A percentile compares a stretch with the other conserved stretches of the same genome.
Evolutionary conservation across 2,888 invertebrate species (phyloP).

Genomic region (Drosophila buzzatii): DNA sequence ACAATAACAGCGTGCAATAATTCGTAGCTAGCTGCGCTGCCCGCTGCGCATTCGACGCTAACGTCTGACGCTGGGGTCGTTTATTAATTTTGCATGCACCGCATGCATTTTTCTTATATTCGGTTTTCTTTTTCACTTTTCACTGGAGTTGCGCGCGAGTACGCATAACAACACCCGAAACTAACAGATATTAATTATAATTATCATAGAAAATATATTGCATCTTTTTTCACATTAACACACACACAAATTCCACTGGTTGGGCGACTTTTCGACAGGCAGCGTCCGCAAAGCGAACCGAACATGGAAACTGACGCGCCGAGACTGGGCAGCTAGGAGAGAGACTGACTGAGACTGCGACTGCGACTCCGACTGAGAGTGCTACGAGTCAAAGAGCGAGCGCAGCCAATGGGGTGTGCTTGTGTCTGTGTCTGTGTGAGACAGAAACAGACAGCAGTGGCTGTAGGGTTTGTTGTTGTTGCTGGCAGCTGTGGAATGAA

Average conservation of each 20-base stretch:
- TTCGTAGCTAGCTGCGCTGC: conserved; percentile 51
- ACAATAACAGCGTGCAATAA: conserved; percentile 44
- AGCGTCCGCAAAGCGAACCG: conserved; percentile 60
- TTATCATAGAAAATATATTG: conserved; percentile 16
- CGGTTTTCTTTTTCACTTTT: conserved; percentile 49
- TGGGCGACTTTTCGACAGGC: conserved; percentile 46
- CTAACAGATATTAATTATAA: conserved; percentile 39
- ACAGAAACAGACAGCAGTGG: conserved; percentile 4
- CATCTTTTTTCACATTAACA: conserved; percentile 57
- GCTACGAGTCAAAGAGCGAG: conserved; percentile 26
- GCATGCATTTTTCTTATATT: conserved; percentile 43
- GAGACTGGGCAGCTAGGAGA: conserved; percentile 48
- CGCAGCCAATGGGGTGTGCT: conserved; percentile 19
- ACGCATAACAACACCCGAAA: conserved; percentile 21
- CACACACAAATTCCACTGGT: conserved; percentile 45
- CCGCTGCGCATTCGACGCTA: conserved; percentile 19
- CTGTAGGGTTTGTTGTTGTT: conserved; percentile 15
- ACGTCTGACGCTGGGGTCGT: conserved; percentile 31
- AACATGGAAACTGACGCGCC: conserved; percentile 59
- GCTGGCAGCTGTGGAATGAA: conserved; percentile 42
- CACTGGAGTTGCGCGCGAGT: conserved; percentile 34
- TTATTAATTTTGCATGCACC: conserved; percentile 56
- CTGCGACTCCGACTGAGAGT: not conserved
- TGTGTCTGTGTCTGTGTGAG: conserved; percentile 21
- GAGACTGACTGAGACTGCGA: conserved; percentile 41